A percentile compares a stretch with the other conserved stretches of the same genome.
Evolutionary conservation across 2,888 invertebrate genomes (phyloP).

Genomic region (Laspeyria flexula): DNA sequence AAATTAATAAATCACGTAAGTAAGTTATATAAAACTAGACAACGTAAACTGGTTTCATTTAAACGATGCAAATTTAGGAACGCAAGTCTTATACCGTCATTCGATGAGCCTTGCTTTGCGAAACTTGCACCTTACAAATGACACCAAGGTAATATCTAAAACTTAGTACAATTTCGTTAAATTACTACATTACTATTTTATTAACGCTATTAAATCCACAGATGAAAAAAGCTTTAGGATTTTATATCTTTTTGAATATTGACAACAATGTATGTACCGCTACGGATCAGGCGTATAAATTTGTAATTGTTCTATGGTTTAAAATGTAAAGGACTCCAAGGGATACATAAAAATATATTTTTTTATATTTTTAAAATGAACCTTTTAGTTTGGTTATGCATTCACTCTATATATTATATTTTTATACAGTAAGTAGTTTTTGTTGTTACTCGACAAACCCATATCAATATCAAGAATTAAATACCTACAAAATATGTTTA

Average conservation of each 20-base stretch:
- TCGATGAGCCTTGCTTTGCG: background rate
- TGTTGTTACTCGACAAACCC: slow-evolving; percentile 34
- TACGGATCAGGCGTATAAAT: slow-evolving; percentile 20
- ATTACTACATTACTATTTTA: slow-evolving; percentile 6
- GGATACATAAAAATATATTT: slow-evolving; percentile 42
- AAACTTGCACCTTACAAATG: background rate
- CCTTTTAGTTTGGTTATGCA: slow-evolving; percentile 6
- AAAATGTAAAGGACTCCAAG: slow-evolving; percentile 34
- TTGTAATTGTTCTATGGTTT: slow-evolving; percentile 12
- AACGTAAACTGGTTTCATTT: slow-evolving; percentile 1
- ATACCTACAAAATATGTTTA: too few species aligned
- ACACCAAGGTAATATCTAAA: background rate
- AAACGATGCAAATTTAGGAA: background rate
- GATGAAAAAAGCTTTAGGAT: slow-evolving; percentile 24
- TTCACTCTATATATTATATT: slow-evolving; percentile 13
- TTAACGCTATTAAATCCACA: slow-evolving; percentile 14
- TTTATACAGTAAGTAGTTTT: slow-evolving; percentile 4
- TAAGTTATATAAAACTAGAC: slow-evolving; percentile 8
- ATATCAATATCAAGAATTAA: background rate
- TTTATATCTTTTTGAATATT: slow-evolving; percentile 18
- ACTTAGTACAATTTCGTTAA: slow-evolving; percentile 5
- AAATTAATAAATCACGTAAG: background rate
- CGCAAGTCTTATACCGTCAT: too few species aligned
- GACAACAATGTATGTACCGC: slow-evolving; percentile 29
- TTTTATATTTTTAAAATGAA: slow-evolving; percentile 38